Evolutionary conservation across 2,888 invertebrate species (phyloP).

Genomic region (Bellardia bayeri): DNA sequence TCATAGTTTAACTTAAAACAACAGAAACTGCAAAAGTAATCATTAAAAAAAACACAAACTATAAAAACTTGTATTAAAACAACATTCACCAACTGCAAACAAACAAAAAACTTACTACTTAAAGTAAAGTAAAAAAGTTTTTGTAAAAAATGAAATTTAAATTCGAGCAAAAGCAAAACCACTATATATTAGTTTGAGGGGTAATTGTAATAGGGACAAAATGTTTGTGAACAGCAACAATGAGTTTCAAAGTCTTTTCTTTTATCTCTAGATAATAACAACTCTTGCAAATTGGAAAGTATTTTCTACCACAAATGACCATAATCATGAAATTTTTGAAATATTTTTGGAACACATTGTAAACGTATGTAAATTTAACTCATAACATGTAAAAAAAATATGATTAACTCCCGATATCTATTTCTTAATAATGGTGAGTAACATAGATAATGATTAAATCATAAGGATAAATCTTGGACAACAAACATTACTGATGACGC

Average conservation of each 20-base stretch:
- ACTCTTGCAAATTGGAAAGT: not conserved
- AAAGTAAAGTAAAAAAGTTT: conserved; percentile 9
- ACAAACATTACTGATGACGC: too few relatives aligned
- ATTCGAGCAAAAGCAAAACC: conserved; percentile 1
- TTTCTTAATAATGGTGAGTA: too few relatives aligned
- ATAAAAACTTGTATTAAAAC: conserved; percentile 63
- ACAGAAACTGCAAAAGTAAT: not conserved
- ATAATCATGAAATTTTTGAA: not conserved
- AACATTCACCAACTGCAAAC: conserved; percentile 57
- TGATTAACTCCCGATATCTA: too few relatives aligned
- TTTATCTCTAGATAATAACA: not conserved
- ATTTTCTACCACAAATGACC: not conserved
- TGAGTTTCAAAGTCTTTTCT: not conserved
- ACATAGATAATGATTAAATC: too few relatives aligned
- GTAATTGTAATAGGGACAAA: conserved; percentile 13
- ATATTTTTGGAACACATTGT: too few relatives aligned
- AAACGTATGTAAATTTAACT: too few relatives aligned
- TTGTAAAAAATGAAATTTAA: not conserved
- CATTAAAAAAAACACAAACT: not conserved
- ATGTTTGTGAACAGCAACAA: not conserved
- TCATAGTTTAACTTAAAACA: conserved; percentile 52
- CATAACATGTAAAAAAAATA: too few relatives aligned
- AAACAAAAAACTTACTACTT: not conserved
- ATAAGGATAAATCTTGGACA: too few relatives aligned
- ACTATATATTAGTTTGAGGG: not conserved